Evolutionary conservation across 2,888 invertebrate species (phyloP).

Genomic region (Incurvaria masculella): DNA sequence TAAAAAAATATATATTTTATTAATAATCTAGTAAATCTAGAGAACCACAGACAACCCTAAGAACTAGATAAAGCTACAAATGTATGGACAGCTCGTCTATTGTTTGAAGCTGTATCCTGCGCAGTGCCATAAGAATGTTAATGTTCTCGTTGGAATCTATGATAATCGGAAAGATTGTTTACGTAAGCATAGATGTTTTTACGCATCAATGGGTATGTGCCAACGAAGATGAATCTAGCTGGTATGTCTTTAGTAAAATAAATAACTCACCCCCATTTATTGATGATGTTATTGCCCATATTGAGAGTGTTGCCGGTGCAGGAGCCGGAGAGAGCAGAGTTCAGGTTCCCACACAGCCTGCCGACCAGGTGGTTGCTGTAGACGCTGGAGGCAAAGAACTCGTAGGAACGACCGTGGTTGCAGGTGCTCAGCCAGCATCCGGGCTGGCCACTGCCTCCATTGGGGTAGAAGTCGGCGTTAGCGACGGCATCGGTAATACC

Average conservation of each 20-base stretch:
- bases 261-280: slow-evolving; percentile 21
- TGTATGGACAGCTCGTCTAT: too few species aligned
- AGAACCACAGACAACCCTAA: too few species aligned
- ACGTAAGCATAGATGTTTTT: background rate
- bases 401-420: slow-evolving; percentile 14
- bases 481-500: slow-evolving; percentile 20
- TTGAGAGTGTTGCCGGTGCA: slow-evolving; percentile 6
- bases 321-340: background rate
- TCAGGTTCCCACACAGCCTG: slow-evolving; percentile 11
- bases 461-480: slow-evolving; percentile 25
- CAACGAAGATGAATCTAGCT: slow-evolving; percentile 1
- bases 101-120: too few species aligned
- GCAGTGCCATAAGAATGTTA: too few species aligned
- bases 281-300: slow-evolving; percentile 13
- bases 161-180: background rate
- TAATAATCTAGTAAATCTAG: too few species aligned
- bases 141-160: too few species aligned
- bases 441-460: slow-evolving; percentile 18
- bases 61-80: too few species aligned
- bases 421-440: slow-evolving; percentile 16
- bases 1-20: too few species aligned
- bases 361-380: slow-evolving; percentile 12
- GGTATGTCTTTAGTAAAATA: background rate
- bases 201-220: background rate
- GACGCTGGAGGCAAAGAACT: slow-evolving; percentile 15